phyloP scores from a whole-genome alignment of 2,888 invertebrate species.

The Penaeus monodon region DNA sequence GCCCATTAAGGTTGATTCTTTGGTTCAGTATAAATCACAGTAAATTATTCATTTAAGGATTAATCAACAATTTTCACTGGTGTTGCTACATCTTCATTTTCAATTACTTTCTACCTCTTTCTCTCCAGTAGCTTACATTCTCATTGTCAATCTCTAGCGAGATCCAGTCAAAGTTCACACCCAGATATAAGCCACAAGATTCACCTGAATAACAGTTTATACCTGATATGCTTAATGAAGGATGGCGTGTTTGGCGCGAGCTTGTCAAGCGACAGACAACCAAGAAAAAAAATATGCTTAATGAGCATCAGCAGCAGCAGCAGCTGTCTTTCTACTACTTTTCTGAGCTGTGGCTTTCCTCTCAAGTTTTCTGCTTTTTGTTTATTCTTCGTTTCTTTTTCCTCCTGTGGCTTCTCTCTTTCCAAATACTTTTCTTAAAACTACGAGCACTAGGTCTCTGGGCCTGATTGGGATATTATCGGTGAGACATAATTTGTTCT shows the following conservation, averaged over 20 bases:
- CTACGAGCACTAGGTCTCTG: conserved; percentile 9
- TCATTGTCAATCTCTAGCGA: conserved; percentile 3
- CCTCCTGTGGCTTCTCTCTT: conserved; percentile 4
- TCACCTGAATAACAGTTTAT: neutral
- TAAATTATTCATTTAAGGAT: neutral
- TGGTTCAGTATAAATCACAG: conserved; percentile 16
- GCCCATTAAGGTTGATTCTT: conserved; percentile 16
- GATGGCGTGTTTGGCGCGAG: too few species aligned
- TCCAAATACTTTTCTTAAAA: neutral
- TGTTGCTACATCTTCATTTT: conserved; percentile 11
- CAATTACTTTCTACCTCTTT: conserved; percentile 11
- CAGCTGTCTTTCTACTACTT: conserved; percentile 20
- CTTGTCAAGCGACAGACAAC: too few species aligned
- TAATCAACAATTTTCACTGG: neutral
- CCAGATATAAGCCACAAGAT: conserved; percentile 25
- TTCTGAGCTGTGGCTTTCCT: neutral
- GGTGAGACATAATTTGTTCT: conserved; percentile 17
- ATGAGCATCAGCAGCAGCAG: conserved; percentile 15
- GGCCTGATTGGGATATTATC: conserved; percentile 17
- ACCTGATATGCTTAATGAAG: neutral
- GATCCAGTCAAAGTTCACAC: conserved; percentile 25
- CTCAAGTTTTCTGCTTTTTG: neutral
- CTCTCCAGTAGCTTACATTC: conserved; percentile 12
- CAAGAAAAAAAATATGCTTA: too few species aligned
- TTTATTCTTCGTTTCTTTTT: neutral